A percentile compares a stretch with the other conserved stretches of the same genome.
phyloP scores from a whole-genome alignment of 1,140 invertebrate species.

The Rhizoglyphus robini region DNA sequence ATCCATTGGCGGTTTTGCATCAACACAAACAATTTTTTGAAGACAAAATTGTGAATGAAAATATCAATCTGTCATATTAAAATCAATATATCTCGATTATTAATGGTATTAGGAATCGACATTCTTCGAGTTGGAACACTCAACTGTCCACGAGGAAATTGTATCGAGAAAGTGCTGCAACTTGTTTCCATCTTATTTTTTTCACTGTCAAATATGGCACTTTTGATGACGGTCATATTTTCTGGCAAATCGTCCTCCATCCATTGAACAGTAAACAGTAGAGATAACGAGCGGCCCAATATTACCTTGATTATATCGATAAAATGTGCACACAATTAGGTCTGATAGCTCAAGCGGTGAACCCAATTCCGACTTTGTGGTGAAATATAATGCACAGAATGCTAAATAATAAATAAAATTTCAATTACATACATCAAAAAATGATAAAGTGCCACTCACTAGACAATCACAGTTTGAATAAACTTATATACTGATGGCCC shows the following conservation, averaged over 20 bases:
- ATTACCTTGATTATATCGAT: not conserved
- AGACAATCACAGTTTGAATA: no score
- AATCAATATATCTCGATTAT: no score
- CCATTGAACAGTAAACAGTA: not conserved
- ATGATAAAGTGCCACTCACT: no score
- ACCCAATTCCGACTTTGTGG: not conserved
- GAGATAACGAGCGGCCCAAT: not conserved
- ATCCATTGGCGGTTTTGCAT: conserved; percentile 42
- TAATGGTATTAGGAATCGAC: no score
- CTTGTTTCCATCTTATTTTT: not conserved
- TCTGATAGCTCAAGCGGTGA: not conserved
- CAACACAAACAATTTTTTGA: conserved; percentile 64
- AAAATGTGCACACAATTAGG: not conserved
- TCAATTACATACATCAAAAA: no score
- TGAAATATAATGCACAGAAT: not conserved
- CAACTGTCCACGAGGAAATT: not conserved
- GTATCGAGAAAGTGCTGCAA: not conserved
- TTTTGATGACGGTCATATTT: not conserved
- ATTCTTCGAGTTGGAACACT: not conserved
- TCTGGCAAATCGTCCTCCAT: not conserved
- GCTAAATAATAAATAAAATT: not conserved
- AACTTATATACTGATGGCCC: not conserved
- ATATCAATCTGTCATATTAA: conserved; percentile 47
- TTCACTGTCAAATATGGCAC: not conserved
- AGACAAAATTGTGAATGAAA: conserved; percentile 63